Percentiles rank a stretch among this genome's conserved stretches.
Evolutionary conservation across 2,113 vertebrate genomes (phyloP).

Genomic region (Atractosteus spatula): DNA sequence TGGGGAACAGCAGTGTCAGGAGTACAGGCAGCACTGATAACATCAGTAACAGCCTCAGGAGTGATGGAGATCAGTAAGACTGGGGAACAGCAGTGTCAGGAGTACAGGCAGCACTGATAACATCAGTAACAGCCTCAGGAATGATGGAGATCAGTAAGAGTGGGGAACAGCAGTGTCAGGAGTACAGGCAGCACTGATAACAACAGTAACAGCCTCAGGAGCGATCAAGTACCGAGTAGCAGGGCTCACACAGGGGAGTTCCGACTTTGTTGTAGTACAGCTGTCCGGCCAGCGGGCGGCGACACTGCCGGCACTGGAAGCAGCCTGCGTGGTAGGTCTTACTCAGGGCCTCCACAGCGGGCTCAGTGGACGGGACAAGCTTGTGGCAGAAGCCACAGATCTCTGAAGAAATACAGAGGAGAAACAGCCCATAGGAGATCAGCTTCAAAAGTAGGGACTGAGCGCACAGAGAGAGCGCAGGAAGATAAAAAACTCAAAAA

Average conservation of each 20-base stretch:
- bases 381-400: slow-evolving; percentile 93
- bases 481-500: background rate
- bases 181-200: background rate
- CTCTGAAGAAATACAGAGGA: slow-evolving; percentile 58
- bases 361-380: slow-evolving; percentile 56
- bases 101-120: background rate
- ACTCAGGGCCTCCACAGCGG: slow-evolving; percentile 77
- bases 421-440: slow-evolving; percentile 3
- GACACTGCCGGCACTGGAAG: slow-evolving; percentile 86
- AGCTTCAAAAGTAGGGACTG: no score
- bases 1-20: no score
- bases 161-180: no score
- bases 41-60: background rate
- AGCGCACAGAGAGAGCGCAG: background rate
- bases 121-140: background rate
- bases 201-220: background rate
- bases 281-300: slow-evolving; percentile 73
- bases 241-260: slow-evolving; percentile 76
- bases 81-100: no score
- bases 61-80: background rate
- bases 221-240: slow-evolving; percentile 78
- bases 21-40: background rate
- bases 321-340: slow-evolving; percentile 83
- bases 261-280: slow-evolving; percentile 84
- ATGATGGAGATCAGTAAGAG: no score